A percentile compares a stretch with the other conserved stretches of the same genome.
These are phyloP conservation scores for Cardinalis cardinalis DNA, from an alignment of 2,113 vertebrate species.

Conservation along the genomic window DNA sequence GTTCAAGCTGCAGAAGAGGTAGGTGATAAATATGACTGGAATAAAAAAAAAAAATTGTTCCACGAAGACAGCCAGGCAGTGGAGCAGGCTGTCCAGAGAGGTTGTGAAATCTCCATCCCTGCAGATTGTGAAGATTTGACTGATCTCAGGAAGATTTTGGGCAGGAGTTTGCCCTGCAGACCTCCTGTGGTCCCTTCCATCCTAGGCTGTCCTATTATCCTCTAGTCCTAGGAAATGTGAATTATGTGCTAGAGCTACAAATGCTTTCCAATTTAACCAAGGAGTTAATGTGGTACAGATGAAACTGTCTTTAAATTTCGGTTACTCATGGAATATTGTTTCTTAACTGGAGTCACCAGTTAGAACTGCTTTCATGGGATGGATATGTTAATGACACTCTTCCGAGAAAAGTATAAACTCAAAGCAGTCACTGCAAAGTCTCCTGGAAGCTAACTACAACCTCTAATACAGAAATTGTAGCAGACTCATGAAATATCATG, in stretches of 20 bases:
- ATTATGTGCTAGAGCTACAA: background rate
- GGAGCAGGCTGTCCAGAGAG: background rate
- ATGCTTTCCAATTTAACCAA: background rate
- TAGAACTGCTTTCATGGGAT: background rate
- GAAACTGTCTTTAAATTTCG: fast-evolving
- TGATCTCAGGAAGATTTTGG: background rate
- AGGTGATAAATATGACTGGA: background rate
- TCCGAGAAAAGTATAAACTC: background rate
- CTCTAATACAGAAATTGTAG: background rate
- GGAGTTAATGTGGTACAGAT: background rate
- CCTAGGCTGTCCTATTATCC: background rate
- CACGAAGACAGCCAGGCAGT: background rate
- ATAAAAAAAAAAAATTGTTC: background rate
- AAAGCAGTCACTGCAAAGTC: background rate
- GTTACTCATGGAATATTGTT: background rate
- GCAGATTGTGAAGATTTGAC: fast-evolving
- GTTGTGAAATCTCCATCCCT: background rate
- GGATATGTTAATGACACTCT: background rate
- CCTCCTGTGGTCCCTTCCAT: background rate
- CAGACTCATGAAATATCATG: background rate
- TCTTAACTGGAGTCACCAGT: background rate
- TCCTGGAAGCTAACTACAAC: background rate
- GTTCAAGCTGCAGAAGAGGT: background rate
- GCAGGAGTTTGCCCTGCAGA: background rate
- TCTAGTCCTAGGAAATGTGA: background rate